Conservation (phyloP, 2,888 invertebrate species). For the Apodemia duryi region DNA sequence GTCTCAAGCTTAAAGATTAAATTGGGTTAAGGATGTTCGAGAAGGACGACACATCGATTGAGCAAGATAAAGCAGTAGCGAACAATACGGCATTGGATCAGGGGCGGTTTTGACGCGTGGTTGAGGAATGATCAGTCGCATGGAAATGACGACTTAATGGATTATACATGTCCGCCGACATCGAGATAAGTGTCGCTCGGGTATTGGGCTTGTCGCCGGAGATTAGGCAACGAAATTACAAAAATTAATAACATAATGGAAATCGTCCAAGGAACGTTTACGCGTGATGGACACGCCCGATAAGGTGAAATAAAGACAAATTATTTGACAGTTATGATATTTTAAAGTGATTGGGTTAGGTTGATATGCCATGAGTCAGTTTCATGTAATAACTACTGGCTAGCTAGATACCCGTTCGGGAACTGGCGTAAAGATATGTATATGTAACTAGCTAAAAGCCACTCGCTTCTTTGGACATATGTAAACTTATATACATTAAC, state of each 20-base stretch:
- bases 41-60: conserved; percentile 50
- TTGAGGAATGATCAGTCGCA: conserved; percentile 75
- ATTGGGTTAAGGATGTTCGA: conserved; percentile 27
- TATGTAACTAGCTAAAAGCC: too few relatives aligned
- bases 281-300: conserved; percentile 49
- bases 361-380: background rate
- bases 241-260: conserved; percentile 75
- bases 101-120: conserved; percentile 73
- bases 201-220: conserved; percentile 63
- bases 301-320: conserved; percentile 27
- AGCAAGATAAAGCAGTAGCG: conserved; percentile 69
- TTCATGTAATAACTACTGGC: background rate
- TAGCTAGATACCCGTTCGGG: too few relatives aligned
- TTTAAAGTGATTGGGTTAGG: conserved; percentile 8
- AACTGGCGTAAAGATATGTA: too few relatives aligned
- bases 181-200: conserved; percentile 74
- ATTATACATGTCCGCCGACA: conserved; percentile 77
- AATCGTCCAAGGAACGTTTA: conserved; percentile 60
- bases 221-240: conserved; percentile 72
- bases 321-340: conserved; percentile 24
- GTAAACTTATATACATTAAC: too few relatives aligned
- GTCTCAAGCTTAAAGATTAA: conserved; percentile 13
- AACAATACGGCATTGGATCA: conserved; percentile 66
- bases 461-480: too few relatives aligned
- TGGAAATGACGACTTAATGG: conserved; percentile 80